Base-by-base conservation (phyloP, 2,888 invertebrate species). In the Erynnis tages region DNA sequence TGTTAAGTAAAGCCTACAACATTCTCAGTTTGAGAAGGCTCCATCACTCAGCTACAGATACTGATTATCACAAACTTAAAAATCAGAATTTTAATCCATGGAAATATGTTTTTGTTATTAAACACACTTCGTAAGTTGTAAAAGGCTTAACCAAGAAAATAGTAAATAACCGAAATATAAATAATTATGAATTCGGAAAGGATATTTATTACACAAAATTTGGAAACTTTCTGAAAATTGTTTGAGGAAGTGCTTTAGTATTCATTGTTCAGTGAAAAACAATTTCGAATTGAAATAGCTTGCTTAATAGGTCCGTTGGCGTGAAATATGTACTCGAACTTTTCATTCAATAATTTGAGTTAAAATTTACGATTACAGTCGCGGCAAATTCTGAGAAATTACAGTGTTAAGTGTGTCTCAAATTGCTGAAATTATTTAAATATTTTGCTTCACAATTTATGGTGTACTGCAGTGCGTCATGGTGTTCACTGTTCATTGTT, bases 161-260 rank as follows among this genome's bases (percentile, higher is more conserved):
- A 46, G 27, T 25, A 27, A 40, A 48, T 40, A 38, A 30, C 30
- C 4, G 1, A n/a, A 10, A 4, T 0, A 19, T 13, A 23, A 14
- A 40, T 48, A 30, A 40, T 40, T 23, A 40, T 25, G 10, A 37
- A 46, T 37, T 46, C 17, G 19, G 29, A 21, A 38, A 47, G 29
- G 29, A 30, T 48, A 48, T 41, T 41, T 27, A 27, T 47, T 37
- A 19, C 30, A 23, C 19, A 8, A 10, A n/a, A 34, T 41, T 35
- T 41, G 21, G 21, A 30, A 49, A 49, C 16, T 49, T 49, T 40
- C 4, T 54, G 53, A 62, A 38, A 61, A 59, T 61, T 62, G 58
- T 57, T 58, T 49, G 44, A 55, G 40, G 40, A 59, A 62, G 56
- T 62, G 17, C 57, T 53, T 60, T 59, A 60, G 56, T 60, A 62